Conservation (phyloP, 2,797 vertebrate genomes). For the Glyptemys insculpta region DNA sequence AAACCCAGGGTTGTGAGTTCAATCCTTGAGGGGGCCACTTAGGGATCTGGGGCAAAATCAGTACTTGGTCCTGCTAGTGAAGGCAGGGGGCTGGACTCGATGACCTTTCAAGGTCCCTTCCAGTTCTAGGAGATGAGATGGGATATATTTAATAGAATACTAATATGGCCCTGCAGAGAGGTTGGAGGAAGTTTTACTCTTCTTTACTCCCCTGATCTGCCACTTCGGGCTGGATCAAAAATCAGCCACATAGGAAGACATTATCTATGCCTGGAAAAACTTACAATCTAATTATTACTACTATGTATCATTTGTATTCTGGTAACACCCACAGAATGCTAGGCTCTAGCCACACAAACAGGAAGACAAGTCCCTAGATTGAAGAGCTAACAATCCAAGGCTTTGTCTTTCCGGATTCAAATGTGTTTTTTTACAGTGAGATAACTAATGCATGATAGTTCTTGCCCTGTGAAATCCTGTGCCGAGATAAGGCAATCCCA, state of each 20-base stretch:
- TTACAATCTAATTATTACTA: neutral
- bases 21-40: no score
- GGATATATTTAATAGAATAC: no score
- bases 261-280: neutral
- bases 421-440: neutral
- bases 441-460: neutral
- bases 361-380: neutral
- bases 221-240: neutral
- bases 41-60: no score
- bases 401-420: neutral
- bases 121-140: no score
- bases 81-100: no score
- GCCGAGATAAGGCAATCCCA: neutral
- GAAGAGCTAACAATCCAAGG: neutral
- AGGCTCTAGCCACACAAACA: fast-evolving
- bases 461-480: neutral
- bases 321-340: neutral
- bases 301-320: neutral
- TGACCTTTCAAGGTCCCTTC: no score
- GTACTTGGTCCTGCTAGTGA: no score
- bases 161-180: neutral
- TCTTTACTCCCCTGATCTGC: neutral
- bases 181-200: fast-evolving
- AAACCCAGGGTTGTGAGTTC: no score
- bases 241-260: neutral